Evolutionary conservation across 1,140 invertebrate species (phyloP), one percentile per base, ranked within the genome.

Genomic region (Goniozus legneri): DNA sequence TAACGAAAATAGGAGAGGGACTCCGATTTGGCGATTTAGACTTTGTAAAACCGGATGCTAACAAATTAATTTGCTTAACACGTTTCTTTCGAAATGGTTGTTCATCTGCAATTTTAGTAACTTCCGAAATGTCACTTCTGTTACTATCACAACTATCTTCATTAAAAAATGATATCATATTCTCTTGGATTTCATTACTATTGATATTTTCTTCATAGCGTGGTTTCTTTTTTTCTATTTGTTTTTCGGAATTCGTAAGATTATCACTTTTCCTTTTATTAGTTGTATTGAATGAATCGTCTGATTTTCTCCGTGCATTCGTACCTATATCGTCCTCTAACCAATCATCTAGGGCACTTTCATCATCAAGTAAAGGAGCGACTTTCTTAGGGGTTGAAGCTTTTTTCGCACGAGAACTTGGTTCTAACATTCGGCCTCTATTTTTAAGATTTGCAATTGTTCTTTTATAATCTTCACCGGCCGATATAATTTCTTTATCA

Each of bases 281-380:
- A 22, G 30, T 16, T 4, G 20, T 30, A 30, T 32, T 38, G 2
- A 35, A 8, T 36, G 34, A 43, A 38, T 18, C 16, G 50, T 51
- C 4, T 10, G 24, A 4, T 19, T 43, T 12, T 60, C 32, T 4
- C 16, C 36, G 10, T 10, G 20, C 3, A 39, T 30, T 34, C 20
- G 31, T 16, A 35, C 53, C 47, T 2, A 79, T 15, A 56, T 78
- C 77, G 46, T 79, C 73, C 14, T 75, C 75, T 7, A 78, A 50
- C 76, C 76, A 79, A 30, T 78, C 68, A 14, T 73, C 71, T 1
- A 77, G 56, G 14, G 65, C 33, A 35, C 77, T 65, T 18, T 73
- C 62, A n/a, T 62, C 66, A 20, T 69, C 67, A 3, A 79, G 35
- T 0, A 79, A 47, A 0, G 70, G 73, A 20, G 65, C 52, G 12